Percentiles rank a stretch among this genome's conserved stretches.
phyloP scores from a whole-genome alignment of 2,888 invertebrate genomes.

The Boloria selene region DNA sequence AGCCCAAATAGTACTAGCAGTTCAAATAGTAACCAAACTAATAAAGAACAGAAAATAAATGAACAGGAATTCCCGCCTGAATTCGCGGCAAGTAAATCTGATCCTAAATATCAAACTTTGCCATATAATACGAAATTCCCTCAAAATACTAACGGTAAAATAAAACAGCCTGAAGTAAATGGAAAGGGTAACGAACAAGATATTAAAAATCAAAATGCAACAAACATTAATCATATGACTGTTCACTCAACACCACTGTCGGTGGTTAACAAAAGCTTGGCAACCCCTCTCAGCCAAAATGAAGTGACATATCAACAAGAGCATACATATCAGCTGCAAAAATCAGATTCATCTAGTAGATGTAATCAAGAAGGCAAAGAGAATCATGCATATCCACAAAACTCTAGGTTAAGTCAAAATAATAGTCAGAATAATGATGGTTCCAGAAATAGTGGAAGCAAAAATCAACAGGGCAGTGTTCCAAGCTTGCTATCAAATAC shows the following conservation, averaged over 20 bases:
- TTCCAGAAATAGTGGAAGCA: slow-evolving; percentile 58
- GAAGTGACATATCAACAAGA: slow-evolving; percentile 80
- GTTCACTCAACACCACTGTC: slow-evolving; percentile 80
- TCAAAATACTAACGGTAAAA: slow-evolving; percentile 77
- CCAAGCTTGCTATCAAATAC: slow-evolving; percentile 69
- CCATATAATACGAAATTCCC: slow-evolving; percentile 94
- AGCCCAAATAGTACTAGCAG: slow-evolving; percentile 82
- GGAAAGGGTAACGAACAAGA: slow-evolving; percentile 67
- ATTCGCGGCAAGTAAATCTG: slow-evolving; percentile 91
- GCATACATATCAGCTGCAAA: slow-evolving; percentile 79
- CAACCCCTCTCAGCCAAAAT: slow-evolving; percentile 84
- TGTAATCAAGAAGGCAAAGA: slow-evolving; percentile 80
- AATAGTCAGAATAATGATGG: slow-evolving; percentile 67
- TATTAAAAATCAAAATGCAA: slow-evolving; percentile 60
- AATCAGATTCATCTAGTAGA: slow-evolving; percentile 77
- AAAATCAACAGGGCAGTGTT: slow-evolving; percentile 58
- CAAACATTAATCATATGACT: slow-evolving; percentile 77
- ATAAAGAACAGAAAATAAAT: slow-evolving; percentile 75
- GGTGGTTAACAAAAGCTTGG: slow-evolving; percentile 84
- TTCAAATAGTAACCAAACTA: slow-evolving; percentile 76
- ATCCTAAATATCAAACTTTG: slow-evolving; percentile 95
- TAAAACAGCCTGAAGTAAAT: slow-evolving; percentile 65
- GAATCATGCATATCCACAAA: slow-evolving; percentile 81
- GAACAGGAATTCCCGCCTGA: slow-evolving; percentile 84
- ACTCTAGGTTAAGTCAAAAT: slow-evolving; percentile 74